Evolutionary conservation across 2,797 vertebrate genomes (phyloP).

Genomic region (Hybognathus amarus): DNA sequence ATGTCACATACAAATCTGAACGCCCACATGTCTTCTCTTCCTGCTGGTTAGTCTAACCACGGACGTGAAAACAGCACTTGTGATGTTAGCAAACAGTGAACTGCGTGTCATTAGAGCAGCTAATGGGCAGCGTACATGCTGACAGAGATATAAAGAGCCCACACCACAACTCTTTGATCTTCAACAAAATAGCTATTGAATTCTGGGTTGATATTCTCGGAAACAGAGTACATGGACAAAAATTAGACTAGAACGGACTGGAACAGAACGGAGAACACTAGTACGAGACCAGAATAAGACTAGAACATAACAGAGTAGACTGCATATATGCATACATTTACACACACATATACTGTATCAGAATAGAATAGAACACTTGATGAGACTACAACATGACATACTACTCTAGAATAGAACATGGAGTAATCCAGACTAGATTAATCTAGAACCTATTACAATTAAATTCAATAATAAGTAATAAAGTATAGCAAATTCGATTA

Average conservation of each 20-base stretch:
- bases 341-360: too few species aligned
- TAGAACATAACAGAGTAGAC: not conserved
- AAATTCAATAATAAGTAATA: not conserved
- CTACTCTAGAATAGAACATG: too few species aligned
- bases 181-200: conserved; percentile 6
- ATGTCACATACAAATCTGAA: conserved; percentile 60
- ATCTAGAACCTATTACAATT: not conserved
- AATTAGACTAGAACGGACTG: not conserved
- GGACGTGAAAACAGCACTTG: conserved; percentile 18
- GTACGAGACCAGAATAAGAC: not conserved
- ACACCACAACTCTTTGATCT: conserved; percentile 33
- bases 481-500: not conserved
- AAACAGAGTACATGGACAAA: not conserved
- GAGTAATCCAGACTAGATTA: not conserved
- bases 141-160: conserved; percentile 32
- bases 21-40: conserved; percentile 17
- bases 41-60: not conserved
- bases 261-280: not conserved
- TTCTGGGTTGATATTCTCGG: conserved; percentile 6
- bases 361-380: too few species aligned
- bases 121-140: conserved; percentile 27
- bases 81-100: conserved; percentile 30
- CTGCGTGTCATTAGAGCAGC: conserved; percentile 26
- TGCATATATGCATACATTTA: too few species aligned
- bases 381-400: not conserved